Percentiles rank a stretch among this genome's conserved stretches.
Evolutionary conservation across 2,888 invertebrate genomes (phyloP).

Genomic region (Drosophila meridionalis): DNA sequence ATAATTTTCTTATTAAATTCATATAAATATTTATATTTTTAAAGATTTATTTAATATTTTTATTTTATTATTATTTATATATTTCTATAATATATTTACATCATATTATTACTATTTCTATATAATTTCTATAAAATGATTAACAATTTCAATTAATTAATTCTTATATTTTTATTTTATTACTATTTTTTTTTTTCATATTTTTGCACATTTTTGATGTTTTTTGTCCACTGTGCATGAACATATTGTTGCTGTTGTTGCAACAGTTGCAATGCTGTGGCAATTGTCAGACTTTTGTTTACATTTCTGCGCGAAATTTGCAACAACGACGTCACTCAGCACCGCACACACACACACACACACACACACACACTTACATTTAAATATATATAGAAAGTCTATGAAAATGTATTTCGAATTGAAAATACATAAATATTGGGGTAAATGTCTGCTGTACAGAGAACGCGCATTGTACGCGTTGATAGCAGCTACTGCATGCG

Average conservation of each 20-base stretch:
- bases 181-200: not conserved
- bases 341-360: slow-evolving; percentile 22
- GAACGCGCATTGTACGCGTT: slow-evolving; percentile 36
- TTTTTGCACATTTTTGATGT: not conserved
- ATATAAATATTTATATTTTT: not conserved
- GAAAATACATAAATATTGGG: slow-evolving; percentile 64
- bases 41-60: not conserved
- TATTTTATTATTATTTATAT: too few relatives aligned
- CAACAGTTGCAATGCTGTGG: slow-evolving; percentile 45
- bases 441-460: slow-evolving; percentile 34
- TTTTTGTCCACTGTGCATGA: slow-evolving; percentile 1
- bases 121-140: too few relatives aligned
- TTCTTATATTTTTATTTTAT: not conserved
- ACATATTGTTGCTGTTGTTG: slow-evolving; percentile 8
- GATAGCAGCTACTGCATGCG: slow-evolving; percentile 38
- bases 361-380: slow-evolving; percentile 29
- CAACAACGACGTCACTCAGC: slow-evolving; percentile 66
- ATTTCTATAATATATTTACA: too few relatives aligned
- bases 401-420: slow-evolving; percentile 55
- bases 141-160: not conserved
- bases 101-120: too few relatives aligned
- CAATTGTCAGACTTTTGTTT: slow-evolving; percentile 61
- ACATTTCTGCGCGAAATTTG: slow-evolving; percentile 65
- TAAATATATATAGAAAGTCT: slow-evolving; percentile 18
- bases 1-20: not conserved